phyloP scores from a whole-genome alignment of 2,113 vertebrate species.

The Menura novaehollandiae region DNA sequence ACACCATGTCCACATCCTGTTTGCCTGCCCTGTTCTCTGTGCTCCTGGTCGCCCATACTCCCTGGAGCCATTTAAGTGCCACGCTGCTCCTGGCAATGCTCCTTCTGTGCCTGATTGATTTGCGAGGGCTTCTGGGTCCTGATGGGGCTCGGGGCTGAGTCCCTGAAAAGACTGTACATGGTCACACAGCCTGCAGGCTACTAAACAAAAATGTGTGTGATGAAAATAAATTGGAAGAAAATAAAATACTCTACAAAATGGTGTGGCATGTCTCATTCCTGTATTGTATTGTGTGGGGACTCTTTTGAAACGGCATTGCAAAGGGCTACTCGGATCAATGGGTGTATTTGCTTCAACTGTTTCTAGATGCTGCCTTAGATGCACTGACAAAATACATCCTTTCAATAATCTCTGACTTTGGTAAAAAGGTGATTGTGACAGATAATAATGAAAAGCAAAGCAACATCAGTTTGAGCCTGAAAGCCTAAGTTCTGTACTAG shows the following conservation, averaged over 20 bases:
- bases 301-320: background rate
- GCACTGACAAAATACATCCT: background rate
- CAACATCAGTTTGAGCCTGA: background rate
- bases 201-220: background rate
- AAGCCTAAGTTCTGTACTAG: background rate
- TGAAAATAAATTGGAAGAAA: background rate
- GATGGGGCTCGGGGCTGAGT: fast-evolving
- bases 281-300: background rate
- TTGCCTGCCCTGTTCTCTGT: background rate
- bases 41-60: fast-evolving
- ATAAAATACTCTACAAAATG: background rate
- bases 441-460: background rate
- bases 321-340: background rate
- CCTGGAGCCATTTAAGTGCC: background rate
- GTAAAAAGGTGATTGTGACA: background rate
- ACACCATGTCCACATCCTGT: background rate
- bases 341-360: background rate
- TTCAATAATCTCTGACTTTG: background rate
- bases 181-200: background rate
- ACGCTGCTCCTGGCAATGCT: background rate
- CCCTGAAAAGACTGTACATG: background rate
- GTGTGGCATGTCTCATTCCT: background rate
- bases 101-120: background rate
- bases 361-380: background rate
- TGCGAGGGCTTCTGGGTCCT: background rate